These are phyloP conservation scores for Caenorhabditis inopinata DNA, from an alignment of 1,140 invertebrate species.

Conservation along the genomic window DNA sequence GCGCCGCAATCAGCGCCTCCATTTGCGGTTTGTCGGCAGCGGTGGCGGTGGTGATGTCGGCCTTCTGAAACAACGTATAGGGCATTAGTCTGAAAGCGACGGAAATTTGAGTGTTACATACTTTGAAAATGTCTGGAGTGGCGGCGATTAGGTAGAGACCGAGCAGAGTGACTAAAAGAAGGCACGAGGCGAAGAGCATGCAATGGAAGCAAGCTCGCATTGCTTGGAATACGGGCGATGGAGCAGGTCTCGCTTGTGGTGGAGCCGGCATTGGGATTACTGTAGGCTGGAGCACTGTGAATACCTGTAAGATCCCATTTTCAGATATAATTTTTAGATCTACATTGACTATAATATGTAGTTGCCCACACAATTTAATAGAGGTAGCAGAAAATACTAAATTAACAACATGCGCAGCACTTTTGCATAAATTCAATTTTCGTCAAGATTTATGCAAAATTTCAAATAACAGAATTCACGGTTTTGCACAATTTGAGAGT, in stretches of 20 bases:
- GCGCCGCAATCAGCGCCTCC: not conserved
- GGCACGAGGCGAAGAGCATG: conserved; percentile 20
- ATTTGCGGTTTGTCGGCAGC: conserved; percentile 1
- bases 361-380: too few relatives aligned
- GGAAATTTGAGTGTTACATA: not conserved
- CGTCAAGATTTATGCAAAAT: too few relatives aligned
- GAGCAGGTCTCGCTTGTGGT: conserved; percentile 4
- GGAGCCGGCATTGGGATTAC: conserved; percentile 26
- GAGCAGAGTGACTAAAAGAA: conserved; percentile 2
- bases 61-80: not conserved
- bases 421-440: too few relatives aligned
- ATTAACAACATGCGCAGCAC: too few relatives aligned
- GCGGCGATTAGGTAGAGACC: conserved; percentile 9
- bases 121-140: not conserved
- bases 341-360: too few relatives aligned
- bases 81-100: not conserved
- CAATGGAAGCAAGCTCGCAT: conserved; percentile 16
- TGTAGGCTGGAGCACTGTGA: conserved; percentile 37
- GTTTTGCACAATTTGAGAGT: too few relatives aligned
- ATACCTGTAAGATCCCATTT: not conserved
- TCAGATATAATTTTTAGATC: too few relatives aligned
- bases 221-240: conserved; percentile 2
- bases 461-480: too few relatives aligned
- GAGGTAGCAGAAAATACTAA: too few relatives aligned
- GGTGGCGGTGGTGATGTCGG: not conserved